A percentile compares a stretch with the other conserved stretches of the same genome.
Conservation (phyloP, 2,797 vertebrate genomes). For the Sternotherus odoratus region DNA sequence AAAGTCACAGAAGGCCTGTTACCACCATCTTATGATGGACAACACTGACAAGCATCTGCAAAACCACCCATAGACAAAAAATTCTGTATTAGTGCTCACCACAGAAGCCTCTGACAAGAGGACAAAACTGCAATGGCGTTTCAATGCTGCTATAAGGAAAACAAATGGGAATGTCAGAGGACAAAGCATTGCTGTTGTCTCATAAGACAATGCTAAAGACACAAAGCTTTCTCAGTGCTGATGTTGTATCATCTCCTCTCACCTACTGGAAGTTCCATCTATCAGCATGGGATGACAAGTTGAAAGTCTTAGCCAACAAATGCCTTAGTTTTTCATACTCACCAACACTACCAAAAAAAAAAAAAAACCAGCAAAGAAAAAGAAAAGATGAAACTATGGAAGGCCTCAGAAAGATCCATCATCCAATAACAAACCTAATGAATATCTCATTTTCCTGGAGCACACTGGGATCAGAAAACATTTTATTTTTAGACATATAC, state of each 20-base stretch:
- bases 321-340: not conserved
- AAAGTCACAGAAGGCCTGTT: not conserved
- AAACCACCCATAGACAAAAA: not conserved
- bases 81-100: not conserved
- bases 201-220: not conserved
- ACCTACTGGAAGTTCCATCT: not conserved
- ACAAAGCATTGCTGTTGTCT: not conserved
- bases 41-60: not conserved
- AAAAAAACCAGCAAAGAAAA: not conserved
- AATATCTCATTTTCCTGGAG: not conserved
- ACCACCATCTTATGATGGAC: not conserved
- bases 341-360: not conserved
- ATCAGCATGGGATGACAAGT: not conserved
- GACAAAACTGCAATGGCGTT: accelerated
- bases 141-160: not conserved
- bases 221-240: not conserved
- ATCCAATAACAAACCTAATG: not conserved
- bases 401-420: not conserved
- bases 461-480: not conserved
- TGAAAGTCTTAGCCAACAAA: not conserved
- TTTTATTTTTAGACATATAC: not conserved
- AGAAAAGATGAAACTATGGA: not conserved
- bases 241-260: not conserved
- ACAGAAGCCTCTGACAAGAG: not conserved
- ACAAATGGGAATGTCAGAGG: not conserved